Evolutionary conservation across 2,888 invertebrate species (phyloP).

Genomic region (Rhyacophila evoluta): DNA sequence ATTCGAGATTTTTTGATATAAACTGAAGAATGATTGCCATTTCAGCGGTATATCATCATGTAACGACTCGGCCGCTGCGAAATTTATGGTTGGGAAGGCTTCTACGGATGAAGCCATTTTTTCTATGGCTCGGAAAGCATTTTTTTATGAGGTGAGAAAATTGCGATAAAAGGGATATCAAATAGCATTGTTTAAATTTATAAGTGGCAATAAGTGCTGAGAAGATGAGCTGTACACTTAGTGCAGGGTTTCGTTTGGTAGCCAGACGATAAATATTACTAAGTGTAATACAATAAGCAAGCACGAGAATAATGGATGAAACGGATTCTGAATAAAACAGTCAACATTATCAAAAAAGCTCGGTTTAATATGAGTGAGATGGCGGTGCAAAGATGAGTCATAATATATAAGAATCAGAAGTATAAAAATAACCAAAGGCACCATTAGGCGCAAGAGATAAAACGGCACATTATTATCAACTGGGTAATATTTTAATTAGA

Average conservation of each 20-base stretch:
- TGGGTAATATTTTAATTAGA: no score
- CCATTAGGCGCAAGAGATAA: no score
- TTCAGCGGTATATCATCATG: background rate
- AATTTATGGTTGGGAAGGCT: background rate
- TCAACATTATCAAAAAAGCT: no score
- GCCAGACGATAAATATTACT: no score
- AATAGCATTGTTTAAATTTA: slow-evolving; percentile 22
- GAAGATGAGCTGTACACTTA: background rate
- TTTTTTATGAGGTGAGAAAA: slow-evolving; percentile 16
- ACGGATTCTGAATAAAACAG: no score
- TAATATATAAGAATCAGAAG: no score
- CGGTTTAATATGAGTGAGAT: no score
- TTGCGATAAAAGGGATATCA: slow-evolving; percentile 19
- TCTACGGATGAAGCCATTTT: background rate
- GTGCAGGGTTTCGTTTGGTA: background rate
- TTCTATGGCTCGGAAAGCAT: background rate
- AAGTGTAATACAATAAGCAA: no score
- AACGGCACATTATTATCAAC: no score
- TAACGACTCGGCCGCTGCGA: background rate
- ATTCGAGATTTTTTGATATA: background rate
- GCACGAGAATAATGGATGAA: no score
- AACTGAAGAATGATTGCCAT: background rate
- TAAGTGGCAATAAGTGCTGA: slow-evolving; percentile 3
- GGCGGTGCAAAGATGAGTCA: no score
- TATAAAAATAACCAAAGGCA: no score